phyloP scores from a whole-genome alignment of 2,113 vertebrate species.

The Ginglymostoma cirratum region DNA sequence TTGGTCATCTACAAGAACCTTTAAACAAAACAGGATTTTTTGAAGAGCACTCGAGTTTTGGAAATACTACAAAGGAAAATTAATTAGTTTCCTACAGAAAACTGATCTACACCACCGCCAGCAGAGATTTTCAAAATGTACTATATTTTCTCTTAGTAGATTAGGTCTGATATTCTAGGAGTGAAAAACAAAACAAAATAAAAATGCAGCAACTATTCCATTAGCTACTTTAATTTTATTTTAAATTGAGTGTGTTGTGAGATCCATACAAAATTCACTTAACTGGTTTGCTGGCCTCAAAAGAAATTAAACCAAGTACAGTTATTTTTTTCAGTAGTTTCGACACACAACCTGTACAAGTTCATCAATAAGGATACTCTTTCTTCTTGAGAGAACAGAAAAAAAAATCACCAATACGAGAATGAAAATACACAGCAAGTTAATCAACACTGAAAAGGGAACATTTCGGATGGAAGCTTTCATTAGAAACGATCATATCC shows the following conservation, averaged over 20 bases:
- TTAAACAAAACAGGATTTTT: not conserved
- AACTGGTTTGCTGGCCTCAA: not conserved
- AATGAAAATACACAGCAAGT: not conserved
- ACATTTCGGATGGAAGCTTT: not conserved
- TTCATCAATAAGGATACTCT: not conserved
- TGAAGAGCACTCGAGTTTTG: not conserved
- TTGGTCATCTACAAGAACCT: not conserved
- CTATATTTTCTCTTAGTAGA: not conserved
- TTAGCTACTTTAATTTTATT: slow-evolving; percentile 27
- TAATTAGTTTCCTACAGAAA: not conserved
- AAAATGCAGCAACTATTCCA: slow-evolving; percentile 30
- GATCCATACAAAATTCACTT: slow-evolving; percentile 14
- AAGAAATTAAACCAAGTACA: not conserved
- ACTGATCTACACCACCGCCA: not conserved
- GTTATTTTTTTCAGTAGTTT: slow-evolving; percentile 33
- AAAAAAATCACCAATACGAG: not conserved
- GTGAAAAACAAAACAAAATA: not conserved
- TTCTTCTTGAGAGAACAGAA: not conserved
- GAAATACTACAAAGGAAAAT: not conserved
- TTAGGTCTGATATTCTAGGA: not conserved
- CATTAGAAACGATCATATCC: not conserved
- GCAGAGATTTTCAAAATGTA: not conserved
- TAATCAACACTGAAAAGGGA: not conserved
- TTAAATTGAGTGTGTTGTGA: slow-evolving; percentile 30
- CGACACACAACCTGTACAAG: slow-evolving; percentile 29